Evolutionary conservation across 2,888 invertebrate genomes (phyloP), one percentile per base, ranked within the genome.

Genomic region (Diarsia rubi): DNA sequence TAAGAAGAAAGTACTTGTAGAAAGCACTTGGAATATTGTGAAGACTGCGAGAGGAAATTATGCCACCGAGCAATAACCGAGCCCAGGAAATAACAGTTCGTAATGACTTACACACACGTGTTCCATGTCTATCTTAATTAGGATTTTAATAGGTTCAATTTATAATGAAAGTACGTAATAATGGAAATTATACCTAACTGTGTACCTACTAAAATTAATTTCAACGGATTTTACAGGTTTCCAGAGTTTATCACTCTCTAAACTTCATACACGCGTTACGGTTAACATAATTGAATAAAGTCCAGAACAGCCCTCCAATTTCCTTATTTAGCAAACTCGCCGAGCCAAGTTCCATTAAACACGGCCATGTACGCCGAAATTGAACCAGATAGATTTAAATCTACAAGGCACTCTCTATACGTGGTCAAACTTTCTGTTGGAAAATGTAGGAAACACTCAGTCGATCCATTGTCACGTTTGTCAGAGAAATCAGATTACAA

Each of bases 361-460:
- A 78, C 82, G 76, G 76, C 78, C 89, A 83, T 92, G 92, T 92
- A 83, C 84, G 72, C 84, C 75, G 69, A 92, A 91, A 93, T 93
- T 92, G 90, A 90, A 92, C 88, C 73, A 89, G 89, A 89, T 81
- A 86, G 89, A 90, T 90, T 90, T 79, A 79, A 88, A 88, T 89
- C 86, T 88, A 84, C 66, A 68, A 64, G 71, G 73, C 69, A 68
- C n/a, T n/a, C 37, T n/a, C 37, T n/a, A 45, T 52, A 52, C 16
- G 31, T 47, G 24, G 68, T 44, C 44, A 42, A 69, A 57, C 27
- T 37, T 72, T 49, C 54, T 42, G 63, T 21, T 21, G 14, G 52
- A 69, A 78, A 69, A 73, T 77, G 59, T 73, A 59, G 42, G 59
- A 68, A 73, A 66, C 21, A 64, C 37, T 31, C 42, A 54, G 44